These are phyloP conservation scores for Podilymbus podiceps DNA, from an alignment of 2,113 vertebrate species.

Conservation along the genomic window DNA sequence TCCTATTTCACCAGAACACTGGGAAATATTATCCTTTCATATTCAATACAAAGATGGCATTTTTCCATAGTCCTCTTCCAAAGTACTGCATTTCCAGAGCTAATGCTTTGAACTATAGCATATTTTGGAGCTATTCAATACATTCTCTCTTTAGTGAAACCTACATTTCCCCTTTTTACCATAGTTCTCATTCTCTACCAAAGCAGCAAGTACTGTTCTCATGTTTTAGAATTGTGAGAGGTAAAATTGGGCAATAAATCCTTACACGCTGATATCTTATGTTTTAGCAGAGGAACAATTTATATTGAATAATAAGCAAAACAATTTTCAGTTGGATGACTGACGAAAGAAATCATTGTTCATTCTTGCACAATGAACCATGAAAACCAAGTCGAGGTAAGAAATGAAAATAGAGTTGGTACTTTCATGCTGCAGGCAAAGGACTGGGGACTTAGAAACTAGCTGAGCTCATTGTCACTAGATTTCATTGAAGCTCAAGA, in stretches of 20 bases:
- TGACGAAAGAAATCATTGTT: conserved; percentile 75
- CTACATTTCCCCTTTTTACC: background rate
- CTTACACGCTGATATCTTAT: conserved; percentile 62
- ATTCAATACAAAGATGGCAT: background rate
- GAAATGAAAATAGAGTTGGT: conserved; percentile 51
- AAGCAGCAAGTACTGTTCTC: conserved; percentile 1
- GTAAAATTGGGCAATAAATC: conserved; percentile 70
- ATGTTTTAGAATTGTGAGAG: conserved; percentile 38
- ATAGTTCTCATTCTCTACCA: background rate
- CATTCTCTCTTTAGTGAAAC: background rate
- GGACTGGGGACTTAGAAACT: conserved; percentile 28
- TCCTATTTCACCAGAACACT: background rate
- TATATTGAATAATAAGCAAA: conserved; percentile 76
- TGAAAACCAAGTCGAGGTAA: conserved; percentile 67
- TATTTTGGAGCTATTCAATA: background rate
- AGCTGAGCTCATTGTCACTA: conserved; percentile 30
- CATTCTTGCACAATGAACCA: conserved; percentile 69
- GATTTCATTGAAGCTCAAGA: conserved; percentile 45
- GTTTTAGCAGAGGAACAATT: conserved; percentile 70
- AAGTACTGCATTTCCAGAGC: background rate
- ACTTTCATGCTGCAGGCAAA: conserved; percentile 53
- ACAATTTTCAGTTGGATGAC: conserved; percentile 66
- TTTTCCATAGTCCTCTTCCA: background rate
- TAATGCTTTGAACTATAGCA: background rate
- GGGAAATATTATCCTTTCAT: background rate